A percentile compares a stretch with the other conserved stretches of the same genome.
phyloP scores from a whole-genome alignment of 2,888 invertebrate species.

The Myopa testacea region DNA sequence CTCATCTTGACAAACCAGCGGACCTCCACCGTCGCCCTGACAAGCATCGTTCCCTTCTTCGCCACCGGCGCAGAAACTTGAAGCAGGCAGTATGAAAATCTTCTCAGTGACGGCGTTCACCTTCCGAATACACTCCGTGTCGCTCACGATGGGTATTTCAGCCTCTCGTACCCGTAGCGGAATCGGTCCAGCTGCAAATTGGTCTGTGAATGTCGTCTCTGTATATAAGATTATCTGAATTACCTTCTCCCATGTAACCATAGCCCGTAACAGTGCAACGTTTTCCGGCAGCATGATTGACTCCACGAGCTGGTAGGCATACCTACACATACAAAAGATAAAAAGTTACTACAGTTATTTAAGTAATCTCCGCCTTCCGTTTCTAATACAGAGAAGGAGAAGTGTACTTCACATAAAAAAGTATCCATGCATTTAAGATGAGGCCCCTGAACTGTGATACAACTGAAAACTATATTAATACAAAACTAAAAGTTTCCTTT shows the following conservation, averaged over 20 bases:
- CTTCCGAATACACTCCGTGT: conserved; percentile 91
- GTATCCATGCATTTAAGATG: no score
- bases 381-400: no score
- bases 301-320: conserved; percentile 89
- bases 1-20: conserved; percentile 91
- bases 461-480: no score
- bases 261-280: conserved; percentile 94
- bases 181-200: conserved; percentile 83
- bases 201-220: neutral
- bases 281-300: conserved; percentile 89
- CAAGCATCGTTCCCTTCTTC: conserved; percentile 94
- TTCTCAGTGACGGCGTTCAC: conserved; percentile 95
- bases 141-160: conserved; percentile 91
- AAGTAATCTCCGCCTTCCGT: no score
- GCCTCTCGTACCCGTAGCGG: conserved; percentile 90
- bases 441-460: no score
- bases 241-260: conserved; percentile 95
- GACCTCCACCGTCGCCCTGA: conserved; percentile 96
- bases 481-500: no score
- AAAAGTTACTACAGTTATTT: no score
- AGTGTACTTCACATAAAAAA: no score
- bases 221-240: neutral
- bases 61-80: conserved; percentile 94
- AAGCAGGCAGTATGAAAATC: conserved; percentile 91
- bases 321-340: conserved; percentile 71